Evolutionary conservation across 64 coral and sea anemone species (phyloP), one percentile per base, ranked within the genome.

Genomic region (Catalaphyllia jardinei): DNA sequence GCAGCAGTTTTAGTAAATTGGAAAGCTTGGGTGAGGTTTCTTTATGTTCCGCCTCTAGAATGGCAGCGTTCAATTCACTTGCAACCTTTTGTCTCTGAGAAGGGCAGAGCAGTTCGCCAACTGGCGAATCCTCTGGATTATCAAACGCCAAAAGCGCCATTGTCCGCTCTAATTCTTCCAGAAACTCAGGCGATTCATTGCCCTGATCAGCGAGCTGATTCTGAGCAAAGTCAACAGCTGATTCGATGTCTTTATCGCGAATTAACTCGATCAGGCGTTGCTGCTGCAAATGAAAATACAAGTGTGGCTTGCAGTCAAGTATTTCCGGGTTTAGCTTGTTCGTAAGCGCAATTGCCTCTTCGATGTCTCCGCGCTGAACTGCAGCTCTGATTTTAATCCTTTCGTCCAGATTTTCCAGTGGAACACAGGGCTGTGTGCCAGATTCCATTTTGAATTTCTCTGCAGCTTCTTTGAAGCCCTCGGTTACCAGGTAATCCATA

Each of bases 381-480:
- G 97, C 97, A 71, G 95, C 97, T 78, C 97, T 89, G 42, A 99
- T 95, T 80, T 99, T 93, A 15, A 99, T 99, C 71, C 97, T 89
- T 71, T 95, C 93, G 29, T 99, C 97, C 71, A 99, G 87, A 64
- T 88, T 95, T 54, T 93, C 94, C 20, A 99, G 72, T 27, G 97
- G 94, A 74, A 83, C 90, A 29, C 87, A 90, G 20, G 97, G 91
- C 72, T 99, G 97, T 49, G 94, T 92, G 18, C 93, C 91, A 18
- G 97, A 95, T 85, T 99, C 97, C 18, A 99, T 93, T 93, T 86
- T 92, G 89, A 99, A 99, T 79, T 99, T 99, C 79, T 99, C 97
- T 57, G 97, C 97, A 33, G 97, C 97, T 69, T 99, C 94, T 90
- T 99, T 99, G 82, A 95, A 99, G 39, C 97, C 97, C 87, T 99